A percentile compares a stretch with the other conserved stretches of the same genome.
Evolutionary conservation across 2,113 vertebrate genomes (phyloP).

Genomic region (Scomber japonicus): DNA sequence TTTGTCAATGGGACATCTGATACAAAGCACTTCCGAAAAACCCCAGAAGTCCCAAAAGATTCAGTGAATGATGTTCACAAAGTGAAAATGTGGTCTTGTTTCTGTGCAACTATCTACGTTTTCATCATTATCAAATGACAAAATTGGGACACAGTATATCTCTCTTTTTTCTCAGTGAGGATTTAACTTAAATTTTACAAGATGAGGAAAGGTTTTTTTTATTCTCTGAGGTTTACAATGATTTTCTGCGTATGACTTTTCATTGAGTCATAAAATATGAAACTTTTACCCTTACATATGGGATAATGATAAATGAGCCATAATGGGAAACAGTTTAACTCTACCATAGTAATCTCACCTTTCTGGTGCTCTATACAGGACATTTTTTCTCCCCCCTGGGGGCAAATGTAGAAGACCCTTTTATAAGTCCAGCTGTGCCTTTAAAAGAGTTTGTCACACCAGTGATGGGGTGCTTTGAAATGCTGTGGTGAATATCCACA

Average conservation of each 20-base stretch:
- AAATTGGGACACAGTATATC: constrained; percentile 18
- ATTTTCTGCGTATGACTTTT: neutral
- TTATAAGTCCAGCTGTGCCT: constrained; percentile 74
- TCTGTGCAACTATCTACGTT: neutral
- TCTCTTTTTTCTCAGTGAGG: neutral
- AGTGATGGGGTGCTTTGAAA: constrained; percentile 56
- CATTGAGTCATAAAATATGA: constrained; percentile 24
- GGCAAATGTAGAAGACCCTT: constrained; percentile 68
- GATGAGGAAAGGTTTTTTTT: constrained; percentile 5
- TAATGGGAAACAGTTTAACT: constrained; percentile 40
- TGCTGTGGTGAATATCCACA: constrained; percentile 52
- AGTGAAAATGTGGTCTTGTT: constrained; percentile 32
- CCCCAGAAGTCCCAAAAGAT: constrained; percentile 6
- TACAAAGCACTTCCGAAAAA: constrained; percentile 26
- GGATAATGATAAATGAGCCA: constrained; percentile 36
- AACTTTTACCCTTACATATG: constrained; percentile 9
- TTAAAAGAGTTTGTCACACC: constrained; percentile 71
- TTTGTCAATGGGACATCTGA: constrained; percentile 26
- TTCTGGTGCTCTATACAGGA: constrained; percentile 51
- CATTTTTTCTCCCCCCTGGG: constrained; percentile 43
- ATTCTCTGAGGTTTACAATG: constrained; percentile 11
- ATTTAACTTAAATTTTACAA: constrained; percentile 8
- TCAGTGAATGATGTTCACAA: constrained; percentile 13
- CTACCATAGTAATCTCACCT: constrained; percentile 53
- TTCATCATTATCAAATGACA: constrained; percentile 31